Conservation (phyloP, 2,888 invertebrate species). For the Megaustenia siamemsis region DNA sequence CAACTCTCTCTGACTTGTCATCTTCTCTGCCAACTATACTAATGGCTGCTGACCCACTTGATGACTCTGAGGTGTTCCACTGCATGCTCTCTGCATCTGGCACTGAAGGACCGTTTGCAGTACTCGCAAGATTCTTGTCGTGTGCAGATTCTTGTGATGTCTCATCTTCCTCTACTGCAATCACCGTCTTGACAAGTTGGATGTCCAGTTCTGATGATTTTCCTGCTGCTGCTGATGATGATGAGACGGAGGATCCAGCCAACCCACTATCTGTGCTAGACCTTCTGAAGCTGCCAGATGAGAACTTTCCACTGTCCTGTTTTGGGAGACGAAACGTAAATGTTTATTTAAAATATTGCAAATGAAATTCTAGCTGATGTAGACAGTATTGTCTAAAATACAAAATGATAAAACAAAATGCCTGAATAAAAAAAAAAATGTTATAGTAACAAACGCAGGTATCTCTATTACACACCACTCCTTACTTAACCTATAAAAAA, state of each 20-base stretch:
- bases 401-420: too few species aligned
- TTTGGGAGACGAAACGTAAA: too few species aligned
- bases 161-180: constrained; percentile 56
- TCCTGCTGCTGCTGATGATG: constrained; percentile 58
- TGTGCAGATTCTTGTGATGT: constrained; percentile 57
- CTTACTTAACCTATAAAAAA: background rate
- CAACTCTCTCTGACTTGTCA: constrained; percentile 37
- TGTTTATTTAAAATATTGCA: too few species aligned
- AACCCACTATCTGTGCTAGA: constrained; percentile 53
- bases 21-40: constrained; percentile 37
- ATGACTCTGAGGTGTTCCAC: constrained; percentile 51
- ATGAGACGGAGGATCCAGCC: background rate
- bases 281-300: constrained; percentile 51
- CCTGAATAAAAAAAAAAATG: too few species aligned
- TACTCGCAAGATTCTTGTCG: constrained; percentile 1
- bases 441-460: too few species aligned
- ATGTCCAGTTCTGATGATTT: constrained; percentile 64
- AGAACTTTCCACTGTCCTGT: constrained; percentile 48
- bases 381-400: too few species aligned
- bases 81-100: constrained; percentile 54
- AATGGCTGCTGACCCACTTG: constrained; percentile 28
- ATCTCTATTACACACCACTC: too few species aligned
- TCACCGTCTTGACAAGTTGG: constrained; percentile 50
- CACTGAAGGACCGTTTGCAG: constrained; percentile 34
- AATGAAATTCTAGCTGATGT: too few species aligned